phyloP scores from a whole-genome alignment of 2,888 invertebrate species.

The Sturmia bella region DNA sequence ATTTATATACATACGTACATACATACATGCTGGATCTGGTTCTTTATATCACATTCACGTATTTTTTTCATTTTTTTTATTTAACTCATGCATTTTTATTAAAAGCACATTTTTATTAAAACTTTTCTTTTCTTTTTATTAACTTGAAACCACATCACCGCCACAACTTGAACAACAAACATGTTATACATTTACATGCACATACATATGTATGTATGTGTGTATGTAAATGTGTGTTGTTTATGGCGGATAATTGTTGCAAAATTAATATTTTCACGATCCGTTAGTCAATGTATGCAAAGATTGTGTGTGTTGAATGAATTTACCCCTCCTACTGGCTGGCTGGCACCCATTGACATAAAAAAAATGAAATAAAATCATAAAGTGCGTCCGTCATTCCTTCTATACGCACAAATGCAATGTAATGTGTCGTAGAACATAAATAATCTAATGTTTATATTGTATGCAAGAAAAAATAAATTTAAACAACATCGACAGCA shows the following conservation, averaged over 20 bases:
- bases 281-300: conserved; percentile 30
- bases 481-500: conserved; percentile 41
- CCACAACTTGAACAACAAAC: conserved; percentile 10
- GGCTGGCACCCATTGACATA: conserved; percentile 17
- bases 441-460: conserved; percentile 21
- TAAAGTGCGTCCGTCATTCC: conserved; percentile 55
- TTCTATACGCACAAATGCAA: conserved; percentile 6
- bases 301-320: conserved; percentile 38
- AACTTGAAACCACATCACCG: conserved; percentile 24
- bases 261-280: conserved; percentile 50
- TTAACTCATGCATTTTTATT: conserved; percentile 7
- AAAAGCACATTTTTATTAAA: conserved; percentile 16
- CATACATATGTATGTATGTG: no score
- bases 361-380: conserved; percentile 22
- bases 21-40: neutral
- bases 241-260: conserved; percentile 54
- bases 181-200: no score
- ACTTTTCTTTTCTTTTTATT: neutral
- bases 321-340: conserved; percentile 59
- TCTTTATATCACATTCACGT: neutral
- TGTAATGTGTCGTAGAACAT: conserved; percentile 19
- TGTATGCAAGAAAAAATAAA: conserved; percentile 29
- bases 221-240: neutral
- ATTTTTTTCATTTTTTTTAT: neutral
- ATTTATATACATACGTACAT: no score